phyloP scores from a whole-genome alignment of 2,113 vertebrate species.

The Alosa alosa region DNA sequence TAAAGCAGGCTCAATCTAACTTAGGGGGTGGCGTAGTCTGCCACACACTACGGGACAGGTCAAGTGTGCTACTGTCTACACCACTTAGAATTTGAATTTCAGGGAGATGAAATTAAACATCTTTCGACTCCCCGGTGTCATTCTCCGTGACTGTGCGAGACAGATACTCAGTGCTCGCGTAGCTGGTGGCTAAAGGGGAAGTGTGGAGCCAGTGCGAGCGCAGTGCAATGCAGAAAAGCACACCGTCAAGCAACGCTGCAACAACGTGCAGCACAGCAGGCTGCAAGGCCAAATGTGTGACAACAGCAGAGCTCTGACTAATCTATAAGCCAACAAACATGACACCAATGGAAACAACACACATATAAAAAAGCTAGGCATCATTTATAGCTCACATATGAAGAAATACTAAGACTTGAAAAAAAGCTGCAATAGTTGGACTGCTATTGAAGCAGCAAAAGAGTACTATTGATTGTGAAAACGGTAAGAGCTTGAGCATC shows the following conservation, averaged over 20 bases:
- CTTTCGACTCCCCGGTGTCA: background rate
- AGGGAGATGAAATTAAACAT: background rate
- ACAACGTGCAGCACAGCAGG: background rate
- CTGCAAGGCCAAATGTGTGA: background rate
- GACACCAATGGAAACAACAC: background rate
- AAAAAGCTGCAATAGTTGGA: too few relatives aligned
- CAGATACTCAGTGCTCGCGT: background rate
- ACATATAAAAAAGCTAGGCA: background rate
- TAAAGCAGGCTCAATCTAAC: too few relatives aligned
- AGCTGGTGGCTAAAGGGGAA: background rate
- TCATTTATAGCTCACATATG: background rate
- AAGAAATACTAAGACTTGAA: too few relatives aligned
- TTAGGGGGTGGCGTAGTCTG: too few relatives aligned
- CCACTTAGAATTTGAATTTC: background rate
- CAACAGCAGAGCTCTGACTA: background rate
- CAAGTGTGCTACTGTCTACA: background rate
- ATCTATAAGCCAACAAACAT: too few relatives aligned
- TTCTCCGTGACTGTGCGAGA: background rate
- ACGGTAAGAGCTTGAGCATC: background rate
- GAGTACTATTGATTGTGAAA: too few relatives aligned
- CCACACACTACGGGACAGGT: too few relatives aligned
- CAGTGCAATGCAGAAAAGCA: background rate
- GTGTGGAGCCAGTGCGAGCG: background rate
- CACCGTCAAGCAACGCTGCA: background rate
- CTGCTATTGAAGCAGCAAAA: too few relatives aligned